Percentiles rank a stretch among this genome's conserved stretches.
These are phyloP conservation scores for Ploceus nigricollis DNA, from an alignment of 2,113 vertebrate species.

Conservation along the genomic window DNA sequence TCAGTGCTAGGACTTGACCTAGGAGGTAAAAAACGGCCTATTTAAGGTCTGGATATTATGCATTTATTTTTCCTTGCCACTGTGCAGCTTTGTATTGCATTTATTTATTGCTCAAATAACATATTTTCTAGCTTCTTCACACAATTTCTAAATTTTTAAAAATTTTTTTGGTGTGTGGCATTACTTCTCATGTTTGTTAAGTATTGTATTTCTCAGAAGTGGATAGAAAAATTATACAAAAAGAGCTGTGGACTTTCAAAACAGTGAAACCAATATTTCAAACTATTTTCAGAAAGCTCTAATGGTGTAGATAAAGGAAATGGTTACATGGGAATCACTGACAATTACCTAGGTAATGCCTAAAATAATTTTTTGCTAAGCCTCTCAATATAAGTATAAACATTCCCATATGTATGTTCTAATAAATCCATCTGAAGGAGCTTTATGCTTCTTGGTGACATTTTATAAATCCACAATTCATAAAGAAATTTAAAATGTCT, in stretches of 20 bases:
- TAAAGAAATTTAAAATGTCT: neutral
- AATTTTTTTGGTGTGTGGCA: neutral
- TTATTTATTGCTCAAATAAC: neutral
- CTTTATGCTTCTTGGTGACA: neutral
- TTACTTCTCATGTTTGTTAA: neutral
- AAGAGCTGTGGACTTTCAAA: neutral
- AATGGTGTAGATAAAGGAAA: neutral
- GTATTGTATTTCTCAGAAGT: neutral
- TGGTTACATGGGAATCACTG: neutral
- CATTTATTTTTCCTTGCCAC: neutral
- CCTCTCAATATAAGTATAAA: neutral
- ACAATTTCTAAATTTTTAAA: neutral
- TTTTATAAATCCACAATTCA: neutral
- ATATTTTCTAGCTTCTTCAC: neutral
- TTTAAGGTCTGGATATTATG: neutral
- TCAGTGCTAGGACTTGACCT: neutral
- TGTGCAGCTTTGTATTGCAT: neutral
- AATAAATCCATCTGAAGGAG: neutral
- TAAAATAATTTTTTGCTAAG: neutral
- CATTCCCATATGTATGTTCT: neutral
- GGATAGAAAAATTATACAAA: neutral
- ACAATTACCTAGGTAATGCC: neutral
- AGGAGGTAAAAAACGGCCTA: neutral
- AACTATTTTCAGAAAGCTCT: slow-evolving; percentile 16
- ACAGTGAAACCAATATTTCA: neutral